Evolutionary conservation across 2,113 vertebrate species (phyloP), one percentile per base, ranked within the genome.

Genomic region (Nesogale talazaci): DNA sequence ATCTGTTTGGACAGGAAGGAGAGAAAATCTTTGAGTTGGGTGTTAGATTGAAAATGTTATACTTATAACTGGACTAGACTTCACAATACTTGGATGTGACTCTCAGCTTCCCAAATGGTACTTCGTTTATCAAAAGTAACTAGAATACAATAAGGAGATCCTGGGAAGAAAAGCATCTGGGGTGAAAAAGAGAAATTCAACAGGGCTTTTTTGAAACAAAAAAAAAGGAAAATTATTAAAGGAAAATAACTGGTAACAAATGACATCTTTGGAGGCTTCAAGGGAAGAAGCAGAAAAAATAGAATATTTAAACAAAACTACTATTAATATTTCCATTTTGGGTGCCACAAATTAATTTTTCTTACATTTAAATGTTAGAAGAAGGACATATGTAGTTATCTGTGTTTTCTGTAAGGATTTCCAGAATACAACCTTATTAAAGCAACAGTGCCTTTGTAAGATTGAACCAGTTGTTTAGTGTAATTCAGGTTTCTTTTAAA

Each of bases 281-380:
- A 31, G 8, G 5, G 14, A 42, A 65, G 46, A 52, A 52, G 14
- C 14, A n/a, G 81, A n/a, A 86, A 72, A 52, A 83, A 38, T 63
- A 75, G 69, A 83, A 74, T 40, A 83, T 72, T 83, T 69, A 77
- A 76, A 42, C 76, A 84, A 88, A 88, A 88, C 56, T 11, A n/a
- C 23, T 74, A 36, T 74, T 40, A 16, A 88, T 67, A 83, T 78
- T 94, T 88, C 52, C n/a, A 85, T 74, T 75, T 52, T 31, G 17
- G 17, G 46, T 81, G 42, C 90, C 31, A 74, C 14, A 81, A 59
- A 75, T 63, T 42, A 77, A 52, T n/a, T 31, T 77, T 61, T 42
- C 67, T 74, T 92, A 70, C 42, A 61, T 59, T 75, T 75, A 59
- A 36, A 52, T 52, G 46, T 61, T 61, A 61, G 59, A 12, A 61